Evolutionary conservation across 2,888 invertebrate genomes (phyloP).

Genomic region (Leistus spinibarbis): DNA sequence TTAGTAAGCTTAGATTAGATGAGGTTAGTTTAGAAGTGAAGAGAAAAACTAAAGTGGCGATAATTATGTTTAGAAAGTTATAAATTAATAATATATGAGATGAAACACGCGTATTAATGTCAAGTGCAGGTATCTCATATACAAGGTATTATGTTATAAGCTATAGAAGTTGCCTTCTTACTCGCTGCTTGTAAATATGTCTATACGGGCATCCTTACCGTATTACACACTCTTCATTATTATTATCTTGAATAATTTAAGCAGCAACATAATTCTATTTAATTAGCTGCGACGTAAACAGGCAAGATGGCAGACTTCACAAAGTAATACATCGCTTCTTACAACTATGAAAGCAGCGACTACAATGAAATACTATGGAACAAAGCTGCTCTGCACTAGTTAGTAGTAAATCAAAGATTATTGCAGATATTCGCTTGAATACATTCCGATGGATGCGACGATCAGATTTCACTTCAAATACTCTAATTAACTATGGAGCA

Average conservation of each 20-base stretch:
- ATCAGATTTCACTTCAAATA: neutral
- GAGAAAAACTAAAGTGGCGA: no score
- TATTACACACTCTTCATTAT: no score
- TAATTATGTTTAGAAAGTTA: no score
- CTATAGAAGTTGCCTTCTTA: neutral
- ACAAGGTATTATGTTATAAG: neutral
- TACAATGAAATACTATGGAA: neutral
- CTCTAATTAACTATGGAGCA: neutral
- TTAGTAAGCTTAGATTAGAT: no score
- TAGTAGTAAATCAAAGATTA: conserved; percentile 1
- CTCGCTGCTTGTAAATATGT: neutral
- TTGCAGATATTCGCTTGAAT: conserved; percentile 1
- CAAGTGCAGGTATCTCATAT: no score
- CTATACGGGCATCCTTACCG: no score
- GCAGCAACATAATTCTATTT: neutral
- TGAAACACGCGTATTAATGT: neutral
- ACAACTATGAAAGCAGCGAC: neutral
- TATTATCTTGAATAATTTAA: neutral
- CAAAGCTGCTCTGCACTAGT: neutral
- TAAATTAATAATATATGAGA: neutral
- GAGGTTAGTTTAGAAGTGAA: no score
- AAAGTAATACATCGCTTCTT: neutral
- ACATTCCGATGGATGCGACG: neutral
- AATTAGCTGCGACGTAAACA: neutral
- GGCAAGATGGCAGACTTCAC: neutral